Evolutionary conservation across 2,888 invertebrate genomes (phyloP).

Genomic region (Mythimna ferrago): DNA sequence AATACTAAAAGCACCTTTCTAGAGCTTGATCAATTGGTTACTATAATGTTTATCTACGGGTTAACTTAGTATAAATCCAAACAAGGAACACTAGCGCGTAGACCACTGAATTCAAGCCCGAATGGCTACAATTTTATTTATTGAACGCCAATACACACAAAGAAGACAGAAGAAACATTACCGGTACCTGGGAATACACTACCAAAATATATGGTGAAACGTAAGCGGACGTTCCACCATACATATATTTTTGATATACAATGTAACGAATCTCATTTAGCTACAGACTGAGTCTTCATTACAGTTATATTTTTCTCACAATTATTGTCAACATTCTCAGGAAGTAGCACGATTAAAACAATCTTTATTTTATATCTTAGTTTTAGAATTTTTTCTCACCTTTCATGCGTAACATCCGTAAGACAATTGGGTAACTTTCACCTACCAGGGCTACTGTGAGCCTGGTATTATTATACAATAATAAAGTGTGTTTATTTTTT

Average conservation of each 20-base stretch:
- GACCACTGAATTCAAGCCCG: too few relatives aligned
- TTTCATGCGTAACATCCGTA: constrained; percentile 47
- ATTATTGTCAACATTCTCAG: constrained; percentile 47
- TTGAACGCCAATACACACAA: too few relatives aligned
- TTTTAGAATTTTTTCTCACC: constrained; percentile 52
- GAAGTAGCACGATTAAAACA: constrained; percentile 49
- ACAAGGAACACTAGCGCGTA: too few relatives aligned
- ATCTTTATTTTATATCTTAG: constrained; percentile 33
- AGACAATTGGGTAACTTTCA: constrained; percentile 60
- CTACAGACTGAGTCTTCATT: background rate
- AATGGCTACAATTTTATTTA: too few relatives aligned
- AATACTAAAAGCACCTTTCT: constrained; percentile 12
- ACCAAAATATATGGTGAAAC: too few relatives aligned
- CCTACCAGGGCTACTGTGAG: constrained; percentile 31
- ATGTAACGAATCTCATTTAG: constrained; percentile 4
- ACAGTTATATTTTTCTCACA: constrained; percentile 27
- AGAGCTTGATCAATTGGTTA: constrained; percentile 7
- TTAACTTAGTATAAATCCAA: too few relatives aligned
- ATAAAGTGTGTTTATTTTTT: constrained; percentile 6
- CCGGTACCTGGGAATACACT: background rate
- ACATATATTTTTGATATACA: background rate
- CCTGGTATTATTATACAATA: constrained; percentile 23
- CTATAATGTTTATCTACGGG: background rate
- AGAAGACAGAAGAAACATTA: too few relatives aligned
- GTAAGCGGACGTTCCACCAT: too few relatives aligned